Conservation (phyloP, 2,888 invertebrate genomes). For the Rhogogaster chlorosoma region DNA sequence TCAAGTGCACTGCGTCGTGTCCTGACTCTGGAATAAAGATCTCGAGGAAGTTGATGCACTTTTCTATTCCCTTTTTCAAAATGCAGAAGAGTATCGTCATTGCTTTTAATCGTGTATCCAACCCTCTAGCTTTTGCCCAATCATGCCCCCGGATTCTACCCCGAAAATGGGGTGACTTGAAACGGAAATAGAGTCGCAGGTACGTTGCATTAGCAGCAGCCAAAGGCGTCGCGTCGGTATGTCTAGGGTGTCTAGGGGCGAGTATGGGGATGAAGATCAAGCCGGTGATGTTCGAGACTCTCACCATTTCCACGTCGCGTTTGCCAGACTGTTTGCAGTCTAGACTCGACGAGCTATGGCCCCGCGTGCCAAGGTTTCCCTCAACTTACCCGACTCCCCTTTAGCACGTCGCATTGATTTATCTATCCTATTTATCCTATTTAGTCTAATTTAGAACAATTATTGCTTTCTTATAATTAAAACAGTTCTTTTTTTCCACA, state of each 20-base stretch:
- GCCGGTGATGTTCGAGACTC: slow-evolving; percentile 32
- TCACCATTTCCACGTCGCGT: slow-evolving; percentile 27
- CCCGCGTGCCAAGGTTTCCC: neutral
- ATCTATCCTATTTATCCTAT: neutral
- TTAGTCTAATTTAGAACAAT: neutral
- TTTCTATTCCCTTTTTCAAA: neutral
- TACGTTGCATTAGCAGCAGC: neutral
- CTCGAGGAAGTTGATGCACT: neutral
- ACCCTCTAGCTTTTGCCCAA: neutral
- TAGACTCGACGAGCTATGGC: slow-evolving; percentile 38
- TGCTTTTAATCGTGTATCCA: neutral
- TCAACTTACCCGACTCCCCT: neutral
- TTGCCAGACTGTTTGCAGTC: slow-evolving; percentile 41
- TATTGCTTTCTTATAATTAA: neutral
- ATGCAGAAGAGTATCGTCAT: neutral
- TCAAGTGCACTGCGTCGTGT: neutral
- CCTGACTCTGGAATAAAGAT: neutral
- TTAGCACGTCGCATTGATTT: neutral
- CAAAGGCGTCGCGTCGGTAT: slow-evolving; percentile 8
- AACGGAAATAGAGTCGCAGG: slow-evolving; percentile 16
- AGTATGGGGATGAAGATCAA: slow-evolving; percentile 30
- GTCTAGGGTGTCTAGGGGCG: slow-evolving; percentile 23
- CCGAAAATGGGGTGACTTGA: neutral
- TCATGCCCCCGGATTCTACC: neutral
- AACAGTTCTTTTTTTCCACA: neutral